Percentiles rank a stretch among this genome's conserved stretches.
Evolutionary conservation across 2,888 invertebrate genomes (phyloP).

Genomic region (Magallana nippona): DNA sequence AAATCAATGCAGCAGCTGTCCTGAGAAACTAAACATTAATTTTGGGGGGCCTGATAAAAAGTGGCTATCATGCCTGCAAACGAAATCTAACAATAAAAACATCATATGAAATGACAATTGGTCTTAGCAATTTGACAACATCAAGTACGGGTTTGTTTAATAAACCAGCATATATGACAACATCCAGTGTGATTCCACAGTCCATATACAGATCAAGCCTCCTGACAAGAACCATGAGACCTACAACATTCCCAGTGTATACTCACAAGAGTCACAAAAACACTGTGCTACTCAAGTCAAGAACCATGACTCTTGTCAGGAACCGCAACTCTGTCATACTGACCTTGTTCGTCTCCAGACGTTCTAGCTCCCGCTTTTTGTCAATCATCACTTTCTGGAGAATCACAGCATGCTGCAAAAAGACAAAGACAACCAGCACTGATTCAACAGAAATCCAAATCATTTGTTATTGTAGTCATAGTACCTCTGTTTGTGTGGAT

Average conservation of each 20-base stretch:
- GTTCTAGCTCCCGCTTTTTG: conserved; percentile 87
- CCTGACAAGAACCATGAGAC: not conserved
- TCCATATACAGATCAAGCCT: not conserved
- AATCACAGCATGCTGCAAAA: conserved; percentile 87
- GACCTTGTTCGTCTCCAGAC: conserved; percentile 47
- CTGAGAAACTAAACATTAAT: not conserved
- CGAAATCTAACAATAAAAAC: too few species aligned
- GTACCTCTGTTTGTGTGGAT: too few species aligned
- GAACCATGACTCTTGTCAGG: not conserved
- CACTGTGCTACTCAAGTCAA: not conserved
- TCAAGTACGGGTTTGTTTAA: not conserved
- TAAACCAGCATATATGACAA: not conserved
- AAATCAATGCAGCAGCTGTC: not conserved
- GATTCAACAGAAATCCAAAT: not conserved
- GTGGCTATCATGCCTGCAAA: too few species aligned
- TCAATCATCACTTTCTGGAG: conserved; percentile 90
- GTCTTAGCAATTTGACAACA: too few species aligned
- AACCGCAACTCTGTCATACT: not conserved
- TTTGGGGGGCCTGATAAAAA: too few species aligned
- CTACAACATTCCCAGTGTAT: too few species aligned
- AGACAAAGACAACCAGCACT: not conserved
- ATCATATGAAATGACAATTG: too few species aligned
- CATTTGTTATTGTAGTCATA: too few species aligned
- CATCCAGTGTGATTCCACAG: too few species aligned
- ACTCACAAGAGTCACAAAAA: not conserved